These are phyloP conservation scores for Discoglossus pictus DNA, from an alignment of 2,797 vertebrate genomes.

Conservation along the genomic window DNA sequence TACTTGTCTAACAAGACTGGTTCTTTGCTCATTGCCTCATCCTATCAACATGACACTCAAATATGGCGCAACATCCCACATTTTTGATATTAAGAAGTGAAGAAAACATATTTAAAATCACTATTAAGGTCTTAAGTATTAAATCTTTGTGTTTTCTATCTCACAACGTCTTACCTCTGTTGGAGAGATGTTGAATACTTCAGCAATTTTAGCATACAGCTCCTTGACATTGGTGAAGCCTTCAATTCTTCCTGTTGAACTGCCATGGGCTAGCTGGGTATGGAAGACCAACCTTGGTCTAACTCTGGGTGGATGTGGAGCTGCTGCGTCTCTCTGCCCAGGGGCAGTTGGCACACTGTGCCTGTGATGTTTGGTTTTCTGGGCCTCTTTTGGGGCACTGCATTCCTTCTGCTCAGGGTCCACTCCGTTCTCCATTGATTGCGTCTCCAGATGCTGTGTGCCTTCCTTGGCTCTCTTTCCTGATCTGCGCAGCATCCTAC, in stretches of 20 bases:
- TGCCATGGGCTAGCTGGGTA: slow-evolving; percentile 94
- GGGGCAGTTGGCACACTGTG: slow-evolving; percentile 54
- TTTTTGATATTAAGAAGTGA: no score
- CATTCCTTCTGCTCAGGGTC: slow-evolving; percentile 62
- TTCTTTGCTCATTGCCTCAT: no score
- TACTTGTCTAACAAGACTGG: no score
- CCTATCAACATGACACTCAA: no score
- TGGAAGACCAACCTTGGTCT: slow-evolving; percentile 92
- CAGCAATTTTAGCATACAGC: slow-evolving; percentile 92
- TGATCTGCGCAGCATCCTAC: slow-evolving; percentile 62
- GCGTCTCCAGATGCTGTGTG: slow-evolving; percentile 45
- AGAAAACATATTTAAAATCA: no score
- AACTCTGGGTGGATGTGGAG: slow-evolving; percentile 64
- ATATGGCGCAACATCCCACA: no score
- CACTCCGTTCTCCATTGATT: slow-evolving; percentile 83
- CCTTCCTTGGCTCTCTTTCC: slow-evolving; percentile 54
- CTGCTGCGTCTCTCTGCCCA: slow-evolving; percentile 58
- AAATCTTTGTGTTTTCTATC: no score
- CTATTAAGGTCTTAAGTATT: no score
- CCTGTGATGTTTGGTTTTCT: slow-evolving; percentile 53
- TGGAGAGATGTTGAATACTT: slow-evolving; percentile 90
- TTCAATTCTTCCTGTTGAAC: slow-evolving; percentile 89
- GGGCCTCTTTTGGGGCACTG: slow-evolving; percentile 56
- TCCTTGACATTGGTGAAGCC: slow-evolving; percentile 97
- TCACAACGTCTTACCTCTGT: slow-evolving; percentile 88